Conservation (phyloP, 2,888 invertebrate species). For the Nomada fucata region DNA sequence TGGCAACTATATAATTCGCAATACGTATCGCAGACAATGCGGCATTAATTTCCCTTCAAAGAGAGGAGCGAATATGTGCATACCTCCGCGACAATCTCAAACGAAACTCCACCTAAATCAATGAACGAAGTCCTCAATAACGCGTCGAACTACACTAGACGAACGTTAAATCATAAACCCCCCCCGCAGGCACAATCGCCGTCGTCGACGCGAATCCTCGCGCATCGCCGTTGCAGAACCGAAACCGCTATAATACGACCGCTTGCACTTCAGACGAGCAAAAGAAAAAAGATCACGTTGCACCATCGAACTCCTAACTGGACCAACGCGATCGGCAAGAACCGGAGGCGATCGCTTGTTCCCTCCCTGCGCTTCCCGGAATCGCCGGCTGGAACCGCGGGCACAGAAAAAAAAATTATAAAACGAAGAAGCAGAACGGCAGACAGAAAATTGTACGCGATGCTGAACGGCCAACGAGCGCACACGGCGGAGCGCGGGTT, state of each 20-base stretch:
- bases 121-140: neutral
- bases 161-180: neutral
- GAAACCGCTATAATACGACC: neutral
- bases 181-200: neutral
- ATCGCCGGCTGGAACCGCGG: neutral
- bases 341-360: neutral
- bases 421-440: neutral
- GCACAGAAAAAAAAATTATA: neutral
- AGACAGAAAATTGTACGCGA: neutral
- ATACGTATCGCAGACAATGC: neutral
- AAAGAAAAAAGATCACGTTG: neutral
- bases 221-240: neutral
- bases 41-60: neutral
- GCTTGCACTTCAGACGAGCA: neutral
- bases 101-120: no score
- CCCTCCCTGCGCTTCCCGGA: neutral
- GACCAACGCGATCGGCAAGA: neutral
- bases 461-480: constrained; percentile 33
- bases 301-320: neutral
- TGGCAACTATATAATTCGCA: neutral
- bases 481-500: neutral
- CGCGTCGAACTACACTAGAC: neutral
- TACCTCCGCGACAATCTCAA: no score
- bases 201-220: neutral
- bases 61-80: neutral